phyloP scores from a whole-genome alignment of 2,888 invertebrate species.

The Craniophora ligustri region DNA sequence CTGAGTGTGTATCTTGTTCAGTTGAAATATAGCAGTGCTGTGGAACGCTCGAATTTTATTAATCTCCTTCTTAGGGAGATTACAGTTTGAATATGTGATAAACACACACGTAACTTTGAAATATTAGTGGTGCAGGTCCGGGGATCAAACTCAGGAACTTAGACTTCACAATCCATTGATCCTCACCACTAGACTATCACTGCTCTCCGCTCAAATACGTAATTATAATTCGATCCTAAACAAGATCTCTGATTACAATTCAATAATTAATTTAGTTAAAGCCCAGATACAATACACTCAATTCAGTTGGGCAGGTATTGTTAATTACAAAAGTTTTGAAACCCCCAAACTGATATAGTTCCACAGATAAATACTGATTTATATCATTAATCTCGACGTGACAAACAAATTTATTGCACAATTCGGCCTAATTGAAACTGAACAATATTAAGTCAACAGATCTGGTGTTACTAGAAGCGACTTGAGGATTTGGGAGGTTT shows the following conservation, averaged over 20 bases:
- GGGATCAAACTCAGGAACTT: too few relatives aligned
- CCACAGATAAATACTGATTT: conserved; percentile 59
- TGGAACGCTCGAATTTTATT: too few relatives aligned
- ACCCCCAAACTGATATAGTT: conserved; percentile 11
- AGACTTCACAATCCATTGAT: too few relatives aligned
- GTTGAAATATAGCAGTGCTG: too few relatives aligned
- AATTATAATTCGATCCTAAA: neutral
- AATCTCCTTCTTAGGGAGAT: too few relatives aligned
- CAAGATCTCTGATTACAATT: conserved; percentile 8
- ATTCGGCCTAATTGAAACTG: conserved; percentile 60
- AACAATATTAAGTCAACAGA: conserved; percentile 46
- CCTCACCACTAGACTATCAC: too few relatives aligned
- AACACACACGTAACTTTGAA: too few relatives aligned
- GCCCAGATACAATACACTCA: conserved; percentile 11
- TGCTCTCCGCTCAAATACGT: too few relatives aligned
- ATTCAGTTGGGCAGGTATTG: conserved; percentile 18
- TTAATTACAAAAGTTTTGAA: conserved; percentile 37
- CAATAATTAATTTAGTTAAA: conserved; percentile 13
- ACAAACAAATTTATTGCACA: conserved; percentile 61
- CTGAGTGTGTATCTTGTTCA: too few relatives aligned
- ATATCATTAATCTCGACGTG: conserved; percentile 54
- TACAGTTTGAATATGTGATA: too few relatives aligned
- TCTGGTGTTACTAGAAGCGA: conserved; percentile 20
- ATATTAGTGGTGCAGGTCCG: too few relatives aligned
- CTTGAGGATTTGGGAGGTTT: conserved; percentile 1